Evolutionary conservation across 2,888 invertebrate species (phyloP), one percentile per base, ranked within the genome.

Genomic region (Mesochorus sp.): DNA sequence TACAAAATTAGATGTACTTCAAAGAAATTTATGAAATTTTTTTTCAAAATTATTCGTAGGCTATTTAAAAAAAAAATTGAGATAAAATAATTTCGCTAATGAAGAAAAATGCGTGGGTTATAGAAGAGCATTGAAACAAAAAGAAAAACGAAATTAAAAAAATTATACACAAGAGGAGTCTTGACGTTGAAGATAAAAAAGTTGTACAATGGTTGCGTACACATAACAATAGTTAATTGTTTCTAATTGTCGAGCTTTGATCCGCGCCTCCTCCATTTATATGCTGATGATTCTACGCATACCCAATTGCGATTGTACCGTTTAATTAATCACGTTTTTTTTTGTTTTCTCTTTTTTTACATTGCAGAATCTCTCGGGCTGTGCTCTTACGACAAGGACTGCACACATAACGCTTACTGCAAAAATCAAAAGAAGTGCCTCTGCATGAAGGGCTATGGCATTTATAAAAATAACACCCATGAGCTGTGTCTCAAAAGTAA

Each of bases 401-500:
- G 89, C 79, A 82, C 85, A 62, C 80, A 81, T 31, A 88, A 89
- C 66, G 88, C 89, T 3, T 89, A 83, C 66, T 89, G 89, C 68
- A 81, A 78, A 78, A 82, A 83, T 53, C 85, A 86, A 12, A 71
- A 85, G 55, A 85, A 85, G 47, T 92, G 92, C 77, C 88, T 89
- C 76, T 92, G 92, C 84, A 87, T 88, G 81, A 85, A 88, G 1
- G 86, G 88, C 51, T 91, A 88, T 71, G 88, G 90, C 74, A 90
- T 91, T 26, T 87, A 88, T 67, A 87, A 86, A 73, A 91, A 91
- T 83, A 84, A 84, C 42, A 91, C 91, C 1, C 86, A 84, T 80
- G 90, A 90, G 64, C 88, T 91, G 74, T 92, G 92, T 80, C 77
- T 92, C 5, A 86, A 86, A 89, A 86, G 92, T 92, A 85, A 80